Percentiles rank a stretch among this genome's conserved stretches.
These are phyloP conservation scores for Spilarctia lutea DNA, from an alignment of 2,888 invertebrate species.

Conservation along the genomic window DNA sequence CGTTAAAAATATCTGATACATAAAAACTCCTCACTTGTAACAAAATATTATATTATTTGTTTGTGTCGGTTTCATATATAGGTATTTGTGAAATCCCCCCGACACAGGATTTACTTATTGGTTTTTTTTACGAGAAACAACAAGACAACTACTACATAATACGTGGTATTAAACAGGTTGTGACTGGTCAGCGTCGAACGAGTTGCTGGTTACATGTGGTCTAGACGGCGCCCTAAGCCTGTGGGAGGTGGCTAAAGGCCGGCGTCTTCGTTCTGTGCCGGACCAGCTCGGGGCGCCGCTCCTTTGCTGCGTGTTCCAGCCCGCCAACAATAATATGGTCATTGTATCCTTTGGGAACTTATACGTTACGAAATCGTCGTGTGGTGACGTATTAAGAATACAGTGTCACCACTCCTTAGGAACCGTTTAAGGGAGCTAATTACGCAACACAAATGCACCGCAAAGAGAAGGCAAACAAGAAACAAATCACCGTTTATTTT, in stretches of 20 bases:
- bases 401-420: too few relatives aligned
- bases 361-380: not conserved
- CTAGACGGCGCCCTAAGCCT: constrained; percentile 91
- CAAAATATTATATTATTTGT: not conserved
- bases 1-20: not conserved
- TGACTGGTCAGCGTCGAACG: constrained; percentile 95
- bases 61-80: too few relatives aligned
- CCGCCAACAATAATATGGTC: constrained; percentile 94
- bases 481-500: too few relatives aligned
- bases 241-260: constrained; percentile 89
- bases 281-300: constrained; percentile 89
- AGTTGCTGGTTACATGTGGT: constrained; percentile 92
- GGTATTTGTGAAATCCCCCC: too few relatives aligned
- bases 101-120: too few relatives aligned
- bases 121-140: too few relatives aligned
- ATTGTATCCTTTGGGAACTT: constrained; percentile 89
- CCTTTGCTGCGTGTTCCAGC: constrained; percentile 92
- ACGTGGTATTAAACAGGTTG: constrained; percentile 83
- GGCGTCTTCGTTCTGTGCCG: constrained; percentile 88
- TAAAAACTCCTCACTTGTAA: not conserved
- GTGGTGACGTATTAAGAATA: too few relatives aligned
- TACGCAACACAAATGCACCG: too few relatives aligned
- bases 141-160: too few relatives aligned
- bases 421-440: too few relatives aligned
- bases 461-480: too few relatives aligned